Evolutionary conservation across 2,797 vertebrate genomes (phyloP), one percentile per base, ranked within the genome.

Genomic region (Macropodus opercularis): DNA sequence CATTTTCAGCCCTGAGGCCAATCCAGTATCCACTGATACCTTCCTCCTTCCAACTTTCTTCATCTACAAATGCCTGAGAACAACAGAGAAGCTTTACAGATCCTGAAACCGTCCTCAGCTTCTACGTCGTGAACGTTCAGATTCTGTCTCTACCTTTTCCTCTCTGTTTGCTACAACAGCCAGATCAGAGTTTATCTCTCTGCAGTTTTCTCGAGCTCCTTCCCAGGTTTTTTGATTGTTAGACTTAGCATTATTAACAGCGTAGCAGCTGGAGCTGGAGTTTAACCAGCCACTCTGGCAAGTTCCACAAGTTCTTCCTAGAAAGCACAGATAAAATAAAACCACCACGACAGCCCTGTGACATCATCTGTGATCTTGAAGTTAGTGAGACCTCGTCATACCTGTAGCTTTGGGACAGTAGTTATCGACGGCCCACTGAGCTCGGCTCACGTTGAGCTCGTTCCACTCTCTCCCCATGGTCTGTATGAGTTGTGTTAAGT

Each of bases 241-340:
- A 3, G 0, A 0, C 0, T 0, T 0, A 0, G 0, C 0, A 0
- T 19, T 0, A 34, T 41, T 11, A 31, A 68, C 6, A 0, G 0
- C 14, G 22, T 84, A 88, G 54, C 88, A 90, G 50, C 60, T 84
- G 35, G 65, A 17, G 2, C 31, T 0, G 0, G 0, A 5, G 0
- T 0, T 0, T 1, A 0, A 0, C 86, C 87, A 91, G 8, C 34
- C 43, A 0, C 0, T 0, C 42, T 22, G 50, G 69, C 90, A 92
- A 23, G 56, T 0, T 7, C 2, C 0, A 69, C 85, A 90, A 9
- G 2, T 1, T 42, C 57, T 47, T 1, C 0, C 85, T 90, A 69
- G 43, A 65, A 62, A 29, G 19, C 13, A 44, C 13, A 50, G 1
- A 54, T 0, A 29, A 44, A 40, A 0, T 3, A 31, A 24, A 47